These are phyloP conservation scores for Myoxocephalus aenaeus DNA, from an alignment of 2,797 vertebrate genomes.

Conservation along the genomic window DNA sequence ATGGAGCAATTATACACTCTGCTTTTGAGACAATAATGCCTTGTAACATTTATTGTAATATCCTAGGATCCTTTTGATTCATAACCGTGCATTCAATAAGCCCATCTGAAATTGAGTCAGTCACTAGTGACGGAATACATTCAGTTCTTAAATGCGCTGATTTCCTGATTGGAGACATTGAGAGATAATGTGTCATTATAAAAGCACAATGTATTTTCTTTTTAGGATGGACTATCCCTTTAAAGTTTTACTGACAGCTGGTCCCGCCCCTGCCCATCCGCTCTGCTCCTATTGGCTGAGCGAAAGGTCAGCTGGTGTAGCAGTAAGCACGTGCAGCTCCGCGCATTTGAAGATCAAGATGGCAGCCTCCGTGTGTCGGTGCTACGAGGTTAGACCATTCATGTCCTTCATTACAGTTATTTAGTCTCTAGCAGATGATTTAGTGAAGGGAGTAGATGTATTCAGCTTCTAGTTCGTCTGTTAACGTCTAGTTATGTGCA, in stretches of 20 bases:
- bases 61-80: background rate
- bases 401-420: conserved; percentile 14
- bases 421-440: accelerated
- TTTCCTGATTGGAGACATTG: background rate
- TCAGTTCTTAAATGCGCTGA: background rate
- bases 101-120: background rate
- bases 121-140: background rate
- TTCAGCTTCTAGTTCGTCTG: accelerated
- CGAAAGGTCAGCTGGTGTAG: conserved; percentile 60
- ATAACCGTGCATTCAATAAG: background rate
- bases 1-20: background rate
- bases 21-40: background rate
- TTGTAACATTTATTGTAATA: background rate
- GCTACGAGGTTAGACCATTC: conserved; percentile 77
- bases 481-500: accelerated
- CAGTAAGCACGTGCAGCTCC: conserved; percentile 64
- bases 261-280: conserved; percentile 33
- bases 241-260: conserved; percentile 34
- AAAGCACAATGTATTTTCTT: background rate
- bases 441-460: accelerated
- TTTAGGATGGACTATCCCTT: conserved; percentile 30
- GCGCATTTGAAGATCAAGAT: conserved; percentile 75
- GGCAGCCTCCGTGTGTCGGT: conserved; percentile 82
- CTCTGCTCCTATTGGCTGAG: conserved; percentile 62
- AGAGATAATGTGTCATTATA: background rate